Percentiles rank a stretch among this genome's conserved stretches.
phyloP scores from a whole-genome alignment of 2,888 invertebrate genomes.

The Lochmaea crataegi region DNA sequence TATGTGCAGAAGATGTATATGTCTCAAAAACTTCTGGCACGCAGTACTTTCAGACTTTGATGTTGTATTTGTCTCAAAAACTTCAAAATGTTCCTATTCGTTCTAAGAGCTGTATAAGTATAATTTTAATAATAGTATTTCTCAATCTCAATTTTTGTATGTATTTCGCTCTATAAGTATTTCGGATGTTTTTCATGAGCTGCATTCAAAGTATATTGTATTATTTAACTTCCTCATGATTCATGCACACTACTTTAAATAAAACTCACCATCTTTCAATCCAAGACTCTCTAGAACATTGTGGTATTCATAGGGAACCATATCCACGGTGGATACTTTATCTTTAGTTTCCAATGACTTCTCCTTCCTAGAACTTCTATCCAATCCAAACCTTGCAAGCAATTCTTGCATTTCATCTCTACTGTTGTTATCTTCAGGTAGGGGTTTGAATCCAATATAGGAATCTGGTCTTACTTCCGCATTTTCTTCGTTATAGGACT shows the following conservation, averaged over 20 bases:
- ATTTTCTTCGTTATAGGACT: slow-evolving; percentile 52
- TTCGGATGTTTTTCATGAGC: no score
- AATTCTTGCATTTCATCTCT: slow-evolving; percentile 60
- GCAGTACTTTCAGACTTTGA: no score
- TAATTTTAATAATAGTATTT: no score
- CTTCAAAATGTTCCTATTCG: no score
- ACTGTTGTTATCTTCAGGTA: slow-evolving; percentile 59
- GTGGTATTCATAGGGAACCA: slow-evolving; percentile 59
- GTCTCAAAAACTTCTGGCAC: no score
- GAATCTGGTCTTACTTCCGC: slow-evolving; percentile 59
- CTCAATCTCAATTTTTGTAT: no score
- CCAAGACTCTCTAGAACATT: slow-evolving; percentile 61
- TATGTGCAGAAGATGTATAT: no score
- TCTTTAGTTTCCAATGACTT: slow-evolving; percentile 48
- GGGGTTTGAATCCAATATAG: slow-evolving; percentile 62
- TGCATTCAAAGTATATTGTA: background rate
- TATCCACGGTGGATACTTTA: slow-evolving; percentile 53
- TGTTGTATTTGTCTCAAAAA: no score
- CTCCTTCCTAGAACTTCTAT: slow-evolving; percentile 51
- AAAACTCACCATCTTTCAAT: slow-evolving; percentile 43
- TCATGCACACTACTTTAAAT: slow-evolving; percentile 31
- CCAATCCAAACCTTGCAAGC: slow-evolving; percentile 60
- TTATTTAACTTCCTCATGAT: background rate
- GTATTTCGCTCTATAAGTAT: no score
- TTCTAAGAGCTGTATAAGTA: no score